These are phyloP conservation scores for Sinocyclocheilus anophthalmus DNA, from an alignment of 2,113 vertebrate genomes.

Conservation along the genomic window DNA sequence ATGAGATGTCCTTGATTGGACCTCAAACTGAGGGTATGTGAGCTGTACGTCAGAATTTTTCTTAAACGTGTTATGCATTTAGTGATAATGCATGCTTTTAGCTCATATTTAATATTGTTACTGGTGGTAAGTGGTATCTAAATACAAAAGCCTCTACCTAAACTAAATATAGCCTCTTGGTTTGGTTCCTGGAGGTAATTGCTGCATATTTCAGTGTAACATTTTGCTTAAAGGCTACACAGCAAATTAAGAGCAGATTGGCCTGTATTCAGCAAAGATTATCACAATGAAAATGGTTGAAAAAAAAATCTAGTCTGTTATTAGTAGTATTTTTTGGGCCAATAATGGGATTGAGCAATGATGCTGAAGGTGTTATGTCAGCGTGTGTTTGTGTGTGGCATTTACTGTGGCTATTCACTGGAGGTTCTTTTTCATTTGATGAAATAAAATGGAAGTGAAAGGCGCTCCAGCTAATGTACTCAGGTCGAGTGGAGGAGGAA, in stretches of 20 bases:
- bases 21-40: not conserved
- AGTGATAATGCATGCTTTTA: not conserved
- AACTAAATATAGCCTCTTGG: not conserved
- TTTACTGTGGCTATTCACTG: not conserved
- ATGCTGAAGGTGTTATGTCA: not conserved
- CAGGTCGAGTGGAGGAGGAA: not conserved
- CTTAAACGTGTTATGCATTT: not conserved
- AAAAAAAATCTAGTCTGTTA: not conserved
- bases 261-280: not conserved
- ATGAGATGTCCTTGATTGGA: not conserved
- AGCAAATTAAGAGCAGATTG: not conserved
- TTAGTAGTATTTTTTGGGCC: not conserved
- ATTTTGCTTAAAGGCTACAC: not conserved
- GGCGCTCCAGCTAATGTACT: not conserved
- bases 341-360: not conserved
- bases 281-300: not conserved
- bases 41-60: not conserved
- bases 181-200: not conserved
- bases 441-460: not conserved
- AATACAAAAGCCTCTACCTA: not conserved
- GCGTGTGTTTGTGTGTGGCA: not conserved
- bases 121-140: not conserved
- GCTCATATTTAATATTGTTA: not conserved
- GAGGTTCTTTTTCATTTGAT: not conserved
- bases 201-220: not conserved